Evolutionary conservation across 1,140 invertebrate species (phyloP).

Genomic region (Diabrotica undecimpunctata): DNA sequence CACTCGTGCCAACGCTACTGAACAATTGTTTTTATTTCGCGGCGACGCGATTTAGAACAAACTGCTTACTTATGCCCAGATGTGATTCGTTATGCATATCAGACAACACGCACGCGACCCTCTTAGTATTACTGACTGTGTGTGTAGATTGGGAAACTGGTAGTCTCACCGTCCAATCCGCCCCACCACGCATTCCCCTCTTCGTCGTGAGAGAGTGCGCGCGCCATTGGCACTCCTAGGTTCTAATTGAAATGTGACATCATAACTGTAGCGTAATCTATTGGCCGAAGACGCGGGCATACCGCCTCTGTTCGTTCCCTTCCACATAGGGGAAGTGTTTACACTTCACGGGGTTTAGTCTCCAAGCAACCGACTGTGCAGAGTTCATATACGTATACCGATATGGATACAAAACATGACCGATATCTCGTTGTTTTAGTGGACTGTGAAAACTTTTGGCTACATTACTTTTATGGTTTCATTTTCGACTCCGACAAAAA

Average conservation of each 20-base stretch:
- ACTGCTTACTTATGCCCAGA: background rate
- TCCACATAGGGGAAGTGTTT: slow-evolving; percentile 47
- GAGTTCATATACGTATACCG: slow-evolving; percentile 36
- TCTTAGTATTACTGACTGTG: slow-evolving; percentile 43
- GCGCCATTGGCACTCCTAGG: slow-evolving; percentile 33
- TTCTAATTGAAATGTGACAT: slow-evolving; percentile 31
- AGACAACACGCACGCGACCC: slow-evolving; percentile 49
- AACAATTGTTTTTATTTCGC: slow-evolving; percentile 8
- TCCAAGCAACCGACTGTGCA: slow-evolving; percentile 45
- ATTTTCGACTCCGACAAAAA: too few relatives aligned
- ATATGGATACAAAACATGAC: background rate
- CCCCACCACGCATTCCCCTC: slow-evolving; percentile 20
- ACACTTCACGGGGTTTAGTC: slow-evolving; percentile 46
- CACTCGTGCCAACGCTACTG: slow-evolving; percentile 4
- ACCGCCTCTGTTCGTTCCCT: slow-evolving; percentile 45
- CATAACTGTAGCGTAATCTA: slow-evolving; percentile 30
- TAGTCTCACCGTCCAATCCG: slow-evolving; percentile 1
- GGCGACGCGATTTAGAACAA: slow-evolving; percentile 9
- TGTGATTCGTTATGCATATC: slow-evolving; percentile 48
- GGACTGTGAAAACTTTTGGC: too few relatives aligned
- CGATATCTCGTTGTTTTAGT: background rate
- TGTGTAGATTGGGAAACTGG: slow-evolving; percentile 18
- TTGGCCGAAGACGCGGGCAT: slow-evolving; percentile 38
- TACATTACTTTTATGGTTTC: too few relatives aligned
- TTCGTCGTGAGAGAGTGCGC: slow-evolving; percentile 24